Evolutionary conservation across 35 echinoderm and acorn worm species (phyloP).

Genomic region (Patiria miniata): DNA sequence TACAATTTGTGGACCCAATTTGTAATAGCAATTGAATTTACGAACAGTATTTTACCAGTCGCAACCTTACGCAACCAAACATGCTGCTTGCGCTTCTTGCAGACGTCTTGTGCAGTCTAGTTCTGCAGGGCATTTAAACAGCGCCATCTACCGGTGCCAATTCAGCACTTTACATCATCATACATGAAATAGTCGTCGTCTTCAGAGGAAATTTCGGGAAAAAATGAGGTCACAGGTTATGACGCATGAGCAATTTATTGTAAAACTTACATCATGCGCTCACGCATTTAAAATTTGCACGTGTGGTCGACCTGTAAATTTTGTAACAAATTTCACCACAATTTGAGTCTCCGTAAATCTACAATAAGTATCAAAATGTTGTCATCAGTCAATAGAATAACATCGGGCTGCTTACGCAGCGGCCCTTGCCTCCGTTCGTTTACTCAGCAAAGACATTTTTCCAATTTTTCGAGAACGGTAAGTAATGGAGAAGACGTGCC

Average conservation of each 20-base stretch:
- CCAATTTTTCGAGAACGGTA: slow-evolving; percentile 76
- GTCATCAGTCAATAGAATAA: slow-evolving; percentile 73
- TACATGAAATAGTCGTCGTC: background rate
- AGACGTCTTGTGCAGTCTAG: too few species aligned
- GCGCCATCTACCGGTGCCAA: too few species aligned
- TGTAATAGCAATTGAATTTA: too few species aligned
- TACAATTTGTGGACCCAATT: too few species aligned
- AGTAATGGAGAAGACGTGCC: background rate
- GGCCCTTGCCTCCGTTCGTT: slow-evolving; percentile 48
- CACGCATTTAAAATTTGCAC: background rate
- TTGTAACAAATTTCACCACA: too few species aligned
- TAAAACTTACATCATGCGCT: background rate
- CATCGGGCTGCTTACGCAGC: slow-evolving; percentile 70
- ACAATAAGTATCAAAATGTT: background rate
- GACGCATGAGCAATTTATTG: background rate
- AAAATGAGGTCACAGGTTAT: background rate
- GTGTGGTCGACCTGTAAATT: background rate
- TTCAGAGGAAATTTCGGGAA: background rate
- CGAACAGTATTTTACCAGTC: too few species aligned
- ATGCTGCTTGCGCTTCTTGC: too few species aligned
- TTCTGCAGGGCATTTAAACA: too few species aligned
- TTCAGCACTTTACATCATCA: background rate
- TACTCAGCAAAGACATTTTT: slow-evolving; percentile 71
- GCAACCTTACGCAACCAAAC: too few species aligned
- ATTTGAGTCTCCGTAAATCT: too few species aligned